A percentile compares a stretch with the other conserved stretches of the same genome.
Evolutionary conservation across 2,888 invertebrate genomes (phyloP).

Genomic region (Himalopsyche tibetana): DNA sequence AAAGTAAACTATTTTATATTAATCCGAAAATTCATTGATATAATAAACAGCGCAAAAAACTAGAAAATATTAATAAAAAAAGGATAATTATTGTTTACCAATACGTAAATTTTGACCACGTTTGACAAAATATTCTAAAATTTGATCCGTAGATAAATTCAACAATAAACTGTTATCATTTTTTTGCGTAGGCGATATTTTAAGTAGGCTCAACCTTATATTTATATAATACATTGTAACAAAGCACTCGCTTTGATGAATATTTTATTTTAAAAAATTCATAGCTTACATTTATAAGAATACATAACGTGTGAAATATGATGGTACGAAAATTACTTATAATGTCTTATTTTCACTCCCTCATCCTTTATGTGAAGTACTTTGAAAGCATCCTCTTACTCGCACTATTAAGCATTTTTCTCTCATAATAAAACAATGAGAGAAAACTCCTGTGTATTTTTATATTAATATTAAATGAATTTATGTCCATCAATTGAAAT

Average conservation of each 20-base stretch:
- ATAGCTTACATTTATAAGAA: neutral
- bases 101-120: neutral
- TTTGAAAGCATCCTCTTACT: slow-evolving; percentile 14
- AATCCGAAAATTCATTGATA: too few relatives aligned
- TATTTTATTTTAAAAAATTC: slow-evolving; percentile 1
- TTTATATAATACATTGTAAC: neutral
- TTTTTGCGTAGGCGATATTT: neutral
- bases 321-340: slow-evolving; percentile 8
- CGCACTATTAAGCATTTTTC: neutral
- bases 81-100: too few relatives aligned
- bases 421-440: neutral
- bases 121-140: neutral
- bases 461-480: too few relatives aligned
- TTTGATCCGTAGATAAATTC: neutral
- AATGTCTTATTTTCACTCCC: neutral
- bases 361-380: slow-evolving; percentile 4
- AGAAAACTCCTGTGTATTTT: neutral
- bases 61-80: too few relatives aligned
- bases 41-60: too few relatives aligned
- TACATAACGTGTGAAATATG: slow-evolving; percentile 16
- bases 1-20: too few relatives aligned
- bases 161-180: neutral
- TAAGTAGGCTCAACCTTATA: neutral
- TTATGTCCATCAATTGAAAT: too few relatives aligned
- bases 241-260: neutral